Evolutionary conservation across 2,888 invertebrate genomes (phyloP).

Genomic region (Cenopis cana): DNA sequence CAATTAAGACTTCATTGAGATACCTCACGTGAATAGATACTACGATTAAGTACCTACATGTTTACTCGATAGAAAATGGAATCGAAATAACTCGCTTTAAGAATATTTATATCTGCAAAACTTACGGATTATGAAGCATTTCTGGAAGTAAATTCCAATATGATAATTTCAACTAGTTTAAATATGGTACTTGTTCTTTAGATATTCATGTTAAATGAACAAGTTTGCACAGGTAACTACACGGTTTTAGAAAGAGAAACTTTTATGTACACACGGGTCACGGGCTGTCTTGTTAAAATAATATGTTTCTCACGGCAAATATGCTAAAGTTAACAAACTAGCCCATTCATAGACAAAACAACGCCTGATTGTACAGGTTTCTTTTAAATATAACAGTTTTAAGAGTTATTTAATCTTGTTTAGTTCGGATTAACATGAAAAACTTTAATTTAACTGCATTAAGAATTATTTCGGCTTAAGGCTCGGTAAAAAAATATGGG

Average conservation of each 20-base stretch:
- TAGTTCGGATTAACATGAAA: no score
- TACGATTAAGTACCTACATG: no score
- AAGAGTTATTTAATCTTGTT: background rate
- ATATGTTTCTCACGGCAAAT: background rate
- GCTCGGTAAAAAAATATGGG: no score
- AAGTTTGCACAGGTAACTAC: conserved; percentile 5
- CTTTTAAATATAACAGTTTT: background rate
- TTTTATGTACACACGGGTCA: conserved; percentile 29
- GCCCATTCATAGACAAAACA: background rate
- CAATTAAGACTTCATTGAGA: no score
- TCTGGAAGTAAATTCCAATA: no score
- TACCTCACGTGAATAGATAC: no score
- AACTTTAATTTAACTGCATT: no score
- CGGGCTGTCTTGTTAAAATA: conserved; percentile 18
- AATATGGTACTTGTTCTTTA: conserved; percentile 7
- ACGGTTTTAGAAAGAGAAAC: conserved; percentile 29
- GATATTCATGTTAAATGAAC: conserved; percentile 18
- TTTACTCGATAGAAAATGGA: no score
- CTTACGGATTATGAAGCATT: no score
- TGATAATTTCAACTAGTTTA: background rate
- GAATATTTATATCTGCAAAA: no score
- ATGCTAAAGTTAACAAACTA: background rate
- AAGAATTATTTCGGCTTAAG: no score
- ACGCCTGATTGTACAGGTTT: background rate
- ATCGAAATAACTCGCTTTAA: no score